Evolutionary conservation across 2,888 invertebrate species (phyloP).

Genomic region (Podotricha telesiphe): DNA sequence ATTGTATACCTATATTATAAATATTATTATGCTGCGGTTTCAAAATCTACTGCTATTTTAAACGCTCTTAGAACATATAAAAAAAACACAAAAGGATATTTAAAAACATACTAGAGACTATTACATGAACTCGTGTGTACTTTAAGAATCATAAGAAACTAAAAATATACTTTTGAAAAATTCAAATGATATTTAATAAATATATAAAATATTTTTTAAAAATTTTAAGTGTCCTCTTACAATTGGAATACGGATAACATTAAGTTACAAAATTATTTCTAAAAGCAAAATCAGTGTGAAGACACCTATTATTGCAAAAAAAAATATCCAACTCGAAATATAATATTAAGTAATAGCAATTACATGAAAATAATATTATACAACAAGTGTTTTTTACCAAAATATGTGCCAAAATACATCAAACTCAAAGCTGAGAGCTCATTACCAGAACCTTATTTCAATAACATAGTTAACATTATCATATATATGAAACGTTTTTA

Average conservation of each 20-base stretch:
- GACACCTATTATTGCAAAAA: neutral
- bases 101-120: neutral
- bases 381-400: neutral
- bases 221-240: neutral
- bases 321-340: slow-evolving; percentile 1
- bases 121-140: neutral
- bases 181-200: neutral
- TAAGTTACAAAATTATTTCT: neutral
- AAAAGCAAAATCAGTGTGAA: neutral
- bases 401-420: neutral
- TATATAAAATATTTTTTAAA: neutral
- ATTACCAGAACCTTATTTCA: neutral
- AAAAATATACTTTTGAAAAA: neutral
- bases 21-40: slow-evolving; percentile 8
- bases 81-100: neutral
- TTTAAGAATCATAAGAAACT: neutral
- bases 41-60: neutral
- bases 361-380: neutral
- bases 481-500: slow-evolving; percentile 5
- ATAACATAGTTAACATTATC: neutral
- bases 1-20: neutral
- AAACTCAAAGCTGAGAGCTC: neutral
- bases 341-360: neutral
- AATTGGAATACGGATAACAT: neutral
- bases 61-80: neutral